Base-by-base conservation (phyloP, 2,797 vertebrate genomes). In the Rhabdophis nuchalis region DNA sequence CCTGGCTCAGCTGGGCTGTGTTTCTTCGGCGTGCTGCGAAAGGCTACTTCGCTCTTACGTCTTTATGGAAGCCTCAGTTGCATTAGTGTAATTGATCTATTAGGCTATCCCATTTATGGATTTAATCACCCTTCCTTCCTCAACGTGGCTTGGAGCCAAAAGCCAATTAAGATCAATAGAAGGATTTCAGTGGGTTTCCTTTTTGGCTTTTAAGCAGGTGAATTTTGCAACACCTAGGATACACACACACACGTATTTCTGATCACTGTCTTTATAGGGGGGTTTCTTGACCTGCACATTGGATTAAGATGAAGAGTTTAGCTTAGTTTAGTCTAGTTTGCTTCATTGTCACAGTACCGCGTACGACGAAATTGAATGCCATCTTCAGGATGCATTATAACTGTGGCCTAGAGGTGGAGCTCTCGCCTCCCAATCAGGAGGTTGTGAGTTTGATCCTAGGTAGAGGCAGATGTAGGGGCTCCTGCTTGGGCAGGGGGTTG, bases 131-230 rank as follows among this genome's bases (percentile, higher is more conserved):
- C 52, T 86, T 89, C 10, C 6, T 23, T 87, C 88, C 53, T 1
- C 4, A 0, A 50, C 7, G 52, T 27, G 95, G 92, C 91, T 60
- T 52, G 91, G 90, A 91, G 32, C 9, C 46, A 92, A 90, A 57
- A 29, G 13, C 89, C 72, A 29, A 13, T 20, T 52, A 3, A 90
- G 5, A 89, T 36, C 41, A 77, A 1, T 5, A 46, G 64, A 60
- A 90, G 57, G 64, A 89, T 58, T 61, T 93, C 90, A 93, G 56
- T 91, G 92, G 57, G 27, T 32, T 64, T 91, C 64, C 56, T 88
- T 54, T 88, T 77, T 61, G 60, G 27, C 53, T 25, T 52, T 52
- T 61, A 93, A 93, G 57, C 41, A 52, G 53, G 32, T 9, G 29
- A 56, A 46, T 57, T 82, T 82, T 88, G 52, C 32, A 88, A 52